Conservation (phyloP, 2,797 vertebrate species). For the Anguilla obscura region DNA sequence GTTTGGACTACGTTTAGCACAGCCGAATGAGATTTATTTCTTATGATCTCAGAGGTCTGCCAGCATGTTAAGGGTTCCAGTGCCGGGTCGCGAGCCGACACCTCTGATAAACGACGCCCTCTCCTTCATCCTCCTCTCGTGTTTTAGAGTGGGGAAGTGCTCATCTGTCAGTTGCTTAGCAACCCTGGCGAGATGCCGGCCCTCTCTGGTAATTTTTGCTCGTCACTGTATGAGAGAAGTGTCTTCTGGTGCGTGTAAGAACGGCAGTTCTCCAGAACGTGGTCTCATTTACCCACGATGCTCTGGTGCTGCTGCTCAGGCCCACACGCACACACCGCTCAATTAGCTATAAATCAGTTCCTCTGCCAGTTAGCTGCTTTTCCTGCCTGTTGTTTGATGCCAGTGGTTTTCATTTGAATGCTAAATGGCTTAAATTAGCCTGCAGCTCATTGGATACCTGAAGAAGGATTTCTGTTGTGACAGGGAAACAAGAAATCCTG, state of each 20-base stretch:
- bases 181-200: conserved; percentile 62
- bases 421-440: neutral
- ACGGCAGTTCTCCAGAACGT: neutral
- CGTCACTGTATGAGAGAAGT: neutral
- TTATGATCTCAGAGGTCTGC: neutral
- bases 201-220: conserved; percentile 47
- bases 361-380: neutral
- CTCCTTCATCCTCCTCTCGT: conserved; percentile 53
- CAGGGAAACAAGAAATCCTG: neutral
- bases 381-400: neutral
- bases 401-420: neutral
- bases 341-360: too few species aligned
- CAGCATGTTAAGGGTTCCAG: neutral
- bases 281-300: neutral
- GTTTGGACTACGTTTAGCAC: neutral
- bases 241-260: conserved; percentile 1
- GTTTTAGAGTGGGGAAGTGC: neutral
- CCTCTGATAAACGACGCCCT: neutral
- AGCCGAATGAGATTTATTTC: neutral
- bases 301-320: neutral
- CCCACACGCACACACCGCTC: neutral
- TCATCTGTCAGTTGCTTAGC: conserved; percentile 67
- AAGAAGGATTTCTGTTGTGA: neutral
- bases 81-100: neutral
- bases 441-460: neutral